Percentiles rank a stretch among this genome's conserved stretches.
Evolutionary conservation across 2,888 invertebrate species (phyloP).

Genomic region (Zygogramma bicolorata): DNA sequence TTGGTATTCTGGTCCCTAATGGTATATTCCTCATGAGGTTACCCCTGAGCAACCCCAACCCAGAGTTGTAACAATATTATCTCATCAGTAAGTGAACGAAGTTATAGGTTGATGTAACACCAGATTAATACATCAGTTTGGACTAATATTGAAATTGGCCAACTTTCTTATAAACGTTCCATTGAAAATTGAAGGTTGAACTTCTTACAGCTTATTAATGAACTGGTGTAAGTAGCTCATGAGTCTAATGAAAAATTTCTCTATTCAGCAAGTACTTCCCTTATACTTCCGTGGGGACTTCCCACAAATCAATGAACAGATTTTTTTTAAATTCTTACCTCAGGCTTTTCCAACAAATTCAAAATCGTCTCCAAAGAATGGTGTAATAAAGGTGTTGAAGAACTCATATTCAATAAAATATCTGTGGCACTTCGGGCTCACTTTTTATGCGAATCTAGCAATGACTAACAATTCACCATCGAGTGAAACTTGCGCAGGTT

Average conservation of each 20-base stretch:
- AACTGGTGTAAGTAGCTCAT: too few relatives aligned
- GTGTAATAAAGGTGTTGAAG: conserved; percentile 23
- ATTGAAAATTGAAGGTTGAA: too few relatives aligned
- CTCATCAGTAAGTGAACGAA: too few relatives aligned
- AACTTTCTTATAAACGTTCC: too few relatives aligned
- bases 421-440: not conserved
- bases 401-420: conserved; percentile 24
- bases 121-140: too few relatives aligned
- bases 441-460: not conserved
- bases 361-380: conserved; percentile 46
- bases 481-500: not conserved
- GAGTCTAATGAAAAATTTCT: not conserved
- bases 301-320: not conserved
- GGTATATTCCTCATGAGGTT: too few relatives aligned
- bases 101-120: too few relatives aligned
- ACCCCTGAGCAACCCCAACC: too few relatives aligned
- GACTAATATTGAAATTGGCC: too few relatives aligned
- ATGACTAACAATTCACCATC: not conserved
- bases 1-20: too few relatives aligned
- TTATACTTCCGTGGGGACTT: not conserved
- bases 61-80: too few relatives aligned
- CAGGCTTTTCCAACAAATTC: conserved; percentile 41
- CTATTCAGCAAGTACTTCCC: not conserved
- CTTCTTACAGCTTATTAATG: too few relatives aligned
- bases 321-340: conserved; percentile 34